Base-by-base conservation (phyloP, 2,888 invertebrate species). In the Microdon myrmicae region DNA sequence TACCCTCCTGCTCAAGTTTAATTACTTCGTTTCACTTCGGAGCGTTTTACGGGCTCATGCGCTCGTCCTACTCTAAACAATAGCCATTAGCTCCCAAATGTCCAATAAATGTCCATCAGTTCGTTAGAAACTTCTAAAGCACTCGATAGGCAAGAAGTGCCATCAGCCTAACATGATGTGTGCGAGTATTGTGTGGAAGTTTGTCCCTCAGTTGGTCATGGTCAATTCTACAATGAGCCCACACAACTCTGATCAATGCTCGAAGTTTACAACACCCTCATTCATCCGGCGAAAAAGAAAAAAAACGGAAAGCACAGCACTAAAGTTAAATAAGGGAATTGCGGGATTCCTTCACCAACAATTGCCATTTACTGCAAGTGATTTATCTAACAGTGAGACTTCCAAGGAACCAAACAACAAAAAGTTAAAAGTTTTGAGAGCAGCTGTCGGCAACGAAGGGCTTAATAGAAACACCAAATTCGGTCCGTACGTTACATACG, bases 361-460 rank as follows among this genome's bases (percentile, higher is more conserved):
- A 56, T 61, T 61, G 56, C 56, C 56, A 56, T 61, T 61, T 59
- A 61, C 48, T 64, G 51, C 51, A 64, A 64, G 56, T 64, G 64
- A 64, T 64, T 64, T 64, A 64, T 64, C 39, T 51, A 32, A 51
- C 14, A n/a, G n/a, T 8, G 32, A 58, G 55, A 37, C 47, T 56
- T 58, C 45, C 51, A 64, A 56, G 61, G 48, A 66, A 35, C 51
- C 56, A 61, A 58, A 47, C 22, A 51, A 43, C 43, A 53, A 29
- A 56, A 66, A 58, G 58, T 66, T 48, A 47, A 66, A 66, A 66
- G 53, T 66, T 66, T 38, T 41, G 45, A 25, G 31, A 56, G 39
- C 64, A 66, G 58, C 64, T 66, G 64, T 29, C 53, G 47, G 38
- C 41, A 64, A 38, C 58, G 43, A 47, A 58, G 47, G 53, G 53